Conservation (phyloP, 2,797 vertebrate species). For the Rhinophrynus dorsalis region DNA sequence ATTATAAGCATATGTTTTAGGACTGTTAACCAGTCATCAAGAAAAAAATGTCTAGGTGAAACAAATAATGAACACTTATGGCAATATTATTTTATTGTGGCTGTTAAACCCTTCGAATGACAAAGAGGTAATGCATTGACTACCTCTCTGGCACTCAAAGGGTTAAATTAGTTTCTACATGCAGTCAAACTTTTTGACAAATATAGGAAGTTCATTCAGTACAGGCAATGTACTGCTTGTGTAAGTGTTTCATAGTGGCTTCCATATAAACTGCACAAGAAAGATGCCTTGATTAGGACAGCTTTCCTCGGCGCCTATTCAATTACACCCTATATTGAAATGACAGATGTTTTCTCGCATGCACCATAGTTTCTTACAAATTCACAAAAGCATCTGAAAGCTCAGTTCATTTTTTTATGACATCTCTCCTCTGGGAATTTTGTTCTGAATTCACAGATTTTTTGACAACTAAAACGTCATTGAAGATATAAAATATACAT, state of each 20-base stretch:
- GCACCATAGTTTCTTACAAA: constrained; percentile 45
- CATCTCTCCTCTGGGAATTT: constrained; percentile 19
- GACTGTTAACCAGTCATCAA: too few species aligned
- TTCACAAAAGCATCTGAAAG: constrained; percentile 29
- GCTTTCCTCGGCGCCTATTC: constrained; percentile 30
- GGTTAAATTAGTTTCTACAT: neutral
- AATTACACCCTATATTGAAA: constrained; percentile 34
- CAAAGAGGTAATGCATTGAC: too few species aligned
- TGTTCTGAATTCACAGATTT: neutral
- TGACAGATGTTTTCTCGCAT: constrained; percentile 37
- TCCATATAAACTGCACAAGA: constrained; percentile 22
- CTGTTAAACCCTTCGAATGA: too few species aligned
- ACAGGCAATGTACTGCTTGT: constrained; percentile 6
- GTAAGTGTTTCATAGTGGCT: constrained; percentile 1
- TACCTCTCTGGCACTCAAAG: too few species aligned
- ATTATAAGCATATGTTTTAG: too few species aligned
- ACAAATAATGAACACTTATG: too few species aligned
- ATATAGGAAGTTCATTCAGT: neutral
- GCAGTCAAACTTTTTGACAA: neutral
- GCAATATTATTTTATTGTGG: too few species aligned
- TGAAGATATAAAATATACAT: too few species aligned
- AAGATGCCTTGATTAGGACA: constrained; percentile 44
- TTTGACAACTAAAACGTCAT: too few species aligned
- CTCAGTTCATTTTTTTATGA: constrained; percentile 12
- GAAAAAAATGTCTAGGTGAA: too few species aligned